phyloP scores from a whole-genome alignment of 1,140 invertebrate species.

The Propsilocerus akamusi region DNA sequence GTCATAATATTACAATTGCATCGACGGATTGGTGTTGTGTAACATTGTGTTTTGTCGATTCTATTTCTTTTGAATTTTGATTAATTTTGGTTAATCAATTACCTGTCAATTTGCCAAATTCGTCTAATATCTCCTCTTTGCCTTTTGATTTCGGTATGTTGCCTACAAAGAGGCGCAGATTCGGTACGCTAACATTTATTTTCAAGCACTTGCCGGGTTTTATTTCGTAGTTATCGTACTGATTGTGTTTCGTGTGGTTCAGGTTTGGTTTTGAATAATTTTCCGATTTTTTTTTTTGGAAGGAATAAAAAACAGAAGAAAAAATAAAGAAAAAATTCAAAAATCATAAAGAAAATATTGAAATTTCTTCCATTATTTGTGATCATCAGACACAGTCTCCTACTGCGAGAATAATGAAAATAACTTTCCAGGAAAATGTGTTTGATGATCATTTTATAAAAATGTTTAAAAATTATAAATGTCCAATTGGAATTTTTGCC shows the following conservation, averaged over 20 bases:
- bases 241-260: constrained; percentile 58
- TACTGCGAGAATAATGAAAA: background rate
- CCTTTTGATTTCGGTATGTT: constrained; percentile 99
- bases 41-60: too few relatives aligned
- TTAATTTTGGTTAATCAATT: constrained; percentile 30
- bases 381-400: constrained; percentile 4
- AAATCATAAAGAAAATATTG: constrained; percentile 10
- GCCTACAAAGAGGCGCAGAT: constrained; percentile 99
- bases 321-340: constrained; percentile 15
- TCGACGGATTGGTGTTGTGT: too few relatives aligned
- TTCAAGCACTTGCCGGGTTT: constrained; percentile 96
- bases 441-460: too few relatives aligned
- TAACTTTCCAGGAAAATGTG: too few relatives aligned
- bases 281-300: too few relatives aligned
- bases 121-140: constrained; percentile 99
- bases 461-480: too few relatives aligned
- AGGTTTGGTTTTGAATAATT: too few relatives aligned
- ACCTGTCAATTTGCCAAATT: constrained; percentile 99
- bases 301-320: constrained; percentile 29
- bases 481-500: too few relatives aligned
- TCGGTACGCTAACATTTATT: constrained; percentile 99
- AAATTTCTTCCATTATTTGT: constrained; percentile 9
- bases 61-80: too few relatives aligned
- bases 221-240: constrained; percentile 99
- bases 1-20: too few relatives aligned